Percentiles rank a stretch among this genome's conserved stretches.
Evolutionary conservation across 2,888 invertebrate species (phyloP).

Genomic region (Eupithecia exiguata): DNA sequence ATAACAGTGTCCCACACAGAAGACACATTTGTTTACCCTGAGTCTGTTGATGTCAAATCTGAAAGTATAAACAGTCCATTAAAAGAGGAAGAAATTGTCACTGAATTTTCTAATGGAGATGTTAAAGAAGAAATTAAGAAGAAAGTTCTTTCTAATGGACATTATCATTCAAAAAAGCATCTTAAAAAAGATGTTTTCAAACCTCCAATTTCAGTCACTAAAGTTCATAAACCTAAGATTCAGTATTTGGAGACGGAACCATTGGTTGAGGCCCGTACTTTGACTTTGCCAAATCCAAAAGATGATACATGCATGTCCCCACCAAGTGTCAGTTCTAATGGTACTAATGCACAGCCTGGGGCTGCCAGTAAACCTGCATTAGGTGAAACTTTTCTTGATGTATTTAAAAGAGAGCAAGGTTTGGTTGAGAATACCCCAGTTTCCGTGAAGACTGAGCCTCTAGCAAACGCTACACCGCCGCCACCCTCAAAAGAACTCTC

Average conservation of each 20-base stretch:
- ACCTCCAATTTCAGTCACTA: conserved; percentile 56
- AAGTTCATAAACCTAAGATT: conserved; percentile 69
- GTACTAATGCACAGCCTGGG: conserved; percentile 60
- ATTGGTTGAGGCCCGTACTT: conserved; percentile 53
- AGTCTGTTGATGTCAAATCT: conserved; percentile 64
- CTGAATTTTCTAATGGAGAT: conserved; percentile 68
- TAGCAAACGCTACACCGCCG: conserved; percentile 37
- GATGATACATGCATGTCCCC: conserved; percentile 53
- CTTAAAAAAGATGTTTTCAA: conserved; percentile 49
- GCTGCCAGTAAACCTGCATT: conserved; percentile 53
- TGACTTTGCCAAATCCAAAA: conserved; percentile 64
- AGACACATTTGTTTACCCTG: conserved; percentile 72
- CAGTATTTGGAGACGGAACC: conserved; percentile 59
- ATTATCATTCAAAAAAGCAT: conserved; percentile 56
- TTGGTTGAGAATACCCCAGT: conserved; percentile 55
- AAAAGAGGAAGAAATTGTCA: conserved; percentile 65
- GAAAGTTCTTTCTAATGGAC: conserved; percentile 68
- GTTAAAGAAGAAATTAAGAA: conserved; percentile 63
- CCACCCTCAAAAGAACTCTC: conserved; percentile 54
- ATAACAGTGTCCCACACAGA: conserved; percentile 80
- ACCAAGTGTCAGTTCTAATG: conserved; percentile 70
- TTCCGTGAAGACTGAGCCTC: conserved; percentile 63
- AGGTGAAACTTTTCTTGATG: conserved; percentile 76
- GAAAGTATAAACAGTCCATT: conserved; percentile 66
- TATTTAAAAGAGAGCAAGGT: conserved; percentile 78